Evolutionary conservation across 1,140 invertebrate genomes (phyloP).

Genomic region (Pseudomyrmex concolor): DNA sequence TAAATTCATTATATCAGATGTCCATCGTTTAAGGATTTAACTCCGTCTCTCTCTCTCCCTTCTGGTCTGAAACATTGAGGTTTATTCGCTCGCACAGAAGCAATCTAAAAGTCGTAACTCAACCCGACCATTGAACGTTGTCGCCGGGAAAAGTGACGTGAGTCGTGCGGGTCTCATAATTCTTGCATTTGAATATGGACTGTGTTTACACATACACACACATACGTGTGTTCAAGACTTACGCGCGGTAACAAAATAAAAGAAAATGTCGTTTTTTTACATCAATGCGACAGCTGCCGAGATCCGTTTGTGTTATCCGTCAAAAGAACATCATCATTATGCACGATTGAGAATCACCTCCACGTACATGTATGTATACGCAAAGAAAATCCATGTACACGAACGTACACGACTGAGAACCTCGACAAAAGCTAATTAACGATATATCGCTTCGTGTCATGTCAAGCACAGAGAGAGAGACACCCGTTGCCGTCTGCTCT

Average conservation of each 20-base stretch:
- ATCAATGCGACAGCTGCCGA: not conserved
- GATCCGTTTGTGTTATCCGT: conserved; percentile 28
- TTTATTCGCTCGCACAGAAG: conserved; percentile 24
- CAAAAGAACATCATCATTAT: conserved; percentile 32
- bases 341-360: conserved; percentile 7
- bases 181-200: conserved; percentile 43
- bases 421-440: conserved; percentile 70
- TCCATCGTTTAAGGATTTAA: conserved; percentile 58
- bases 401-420: conserved; percentile 17
- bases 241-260: not conserved
- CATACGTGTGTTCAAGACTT: conserved; percentile 7
- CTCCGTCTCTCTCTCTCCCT: conserved; percentile 5
- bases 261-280: not conserved
- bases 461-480: conserved; percentile 36
- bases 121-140: conserved; percentile 53
- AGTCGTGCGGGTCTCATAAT: conserved; percentile 59
- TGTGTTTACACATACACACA: too few relatives aligned
- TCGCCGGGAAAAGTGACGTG: conserved; percentile 47
- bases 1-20: conserved; percentile 67
- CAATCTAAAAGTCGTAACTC: conserved; percentile 70
- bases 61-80: not conserved
- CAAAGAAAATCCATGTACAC: not conserved
- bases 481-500: conserved; percentile 52
- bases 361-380: not conserved
- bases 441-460: conserved; percentile 60